Conservation (phyloP, 2,888 invertebrate genomes). For the Acrobeloides nanus region DNA sequence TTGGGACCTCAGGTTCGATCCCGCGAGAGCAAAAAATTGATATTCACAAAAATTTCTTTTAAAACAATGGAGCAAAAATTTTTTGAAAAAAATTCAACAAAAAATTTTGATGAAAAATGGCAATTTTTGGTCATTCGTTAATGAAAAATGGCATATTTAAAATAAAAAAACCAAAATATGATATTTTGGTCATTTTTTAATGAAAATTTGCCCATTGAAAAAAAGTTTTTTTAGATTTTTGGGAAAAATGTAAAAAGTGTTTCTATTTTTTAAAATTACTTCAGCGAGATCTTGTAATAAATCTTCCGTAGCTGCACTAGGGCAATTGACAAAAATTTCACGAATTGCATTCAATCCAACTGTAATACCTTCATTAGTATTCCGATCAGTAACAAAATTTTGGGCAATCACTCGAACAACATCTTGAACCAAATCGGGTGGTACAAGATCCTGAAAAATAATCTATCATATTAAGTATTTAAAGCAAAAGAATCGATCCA, state of each 20-base stretch:
- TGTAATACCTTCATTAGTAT: slow-evolving; percentile 50
- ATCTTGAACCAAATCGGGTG: slow-evolving; percentile 70
- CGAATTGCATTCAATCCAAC: slow-evolving; percentile 77
- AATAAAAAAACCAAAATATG: slow-evolving; percentile 6
- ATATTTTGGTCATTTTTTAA: no score
- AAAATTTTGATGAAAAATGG: no score
- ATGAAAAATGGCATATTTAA: no score
- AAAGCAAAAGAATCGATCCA: no score
- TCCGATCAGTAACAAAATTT: slow-evolving; percentile 90
- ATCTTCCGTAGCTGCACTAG: slow-evolving; percentile 83
- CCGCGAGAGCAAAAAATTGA: no score
- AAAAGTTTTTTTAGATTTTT: no score
- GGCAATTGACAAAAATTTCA: slow-evolving; percentile 86
- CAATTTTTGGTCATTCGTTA: slow-evolving; percentile 1
- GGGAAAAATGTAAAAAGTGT: slow-evolving; percentile 6
- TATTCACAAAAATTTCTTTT: no score
- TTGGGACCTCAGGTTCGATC: no score
- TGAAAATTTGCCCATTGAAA: no score
- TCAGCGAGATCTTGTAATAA: slow-evolving; percentile 79
- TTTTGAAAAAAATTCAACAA: slow-evolving; percentile 1
- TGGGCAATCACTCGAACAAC: slow-evolving; percentile 81
- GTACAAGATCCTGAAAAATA: no score
- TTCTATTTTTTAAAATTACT: slow-evolving; percentile 24
- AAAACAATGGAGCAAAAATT: no score
- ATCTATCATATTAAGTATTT: no score